Percentiles rank a stretch among this genome's conserved stretches.
These are phyloP conservation scores for Ditylenchus dipsaci DNA, from an alignment of 1,140 invertebrate genomes.

Conservation along the genomic window DNA sequence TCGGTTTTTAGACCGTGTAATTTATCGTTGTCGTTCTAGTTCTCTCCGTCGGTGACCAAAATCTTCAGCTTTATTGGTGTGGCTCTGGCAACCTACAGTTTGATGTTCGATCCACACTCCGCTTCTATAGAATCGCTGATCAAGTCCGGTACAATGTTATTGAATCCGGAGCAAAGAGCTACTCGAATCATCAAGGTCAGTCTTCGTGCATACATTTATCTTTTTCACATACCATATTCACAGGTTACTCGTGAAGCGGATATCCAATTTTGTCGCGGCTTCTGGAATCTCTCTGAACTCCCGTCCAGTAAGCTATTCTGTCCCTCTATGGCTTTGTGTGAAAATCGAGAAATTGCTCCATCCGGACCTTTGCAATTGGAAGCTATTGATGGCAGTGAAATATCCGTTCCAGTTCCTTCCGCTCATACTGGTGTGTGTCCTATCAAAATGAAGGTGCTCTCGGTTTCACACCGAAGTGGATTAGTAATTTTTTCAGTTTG, in stretches of 20 bases:
- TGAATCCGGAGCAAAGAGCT: conserved; percentile 81
- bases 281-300: conserved; percentile 84
- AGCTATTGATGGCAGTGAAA: conserved; percentile 63
- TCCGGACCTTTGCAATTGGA: conserved; percentile 61
- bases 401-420: conserved; percentile 73
- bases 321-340: conserved; percentile 71
- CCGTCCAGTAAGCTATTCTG: conserved; percentile 71
- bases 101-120: conserved; percentile 57
- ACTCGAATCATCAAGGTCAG: conserved; percentile 74
- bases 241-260: conserved; percentile 82
- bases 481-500: conserved; percentile 66
- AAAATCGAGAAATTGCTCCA: conserved; percentile 70
- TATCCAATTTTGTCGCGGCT: conserved; percentile 86
- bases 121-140: conserved; percentile 50
- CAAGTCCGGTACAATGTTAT: conserved; percentile 67
- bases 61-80: conserved; percentile 58
- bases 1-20: conserved; percentile 5
- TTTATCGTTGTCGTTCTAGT: conserved; percentile 36
- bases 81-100: conserved; percentile 56
- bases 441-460: conserved; percentile 73
- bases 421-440: conserved; percentile 74
- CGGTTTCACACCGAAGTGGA: conserved; percentile 71
- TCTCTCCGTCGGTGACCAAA: conserved; percentile 50
- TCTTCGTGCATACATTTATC: too few species aligned
- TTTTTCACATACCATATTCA: too few species aligned